Evolutionary conservation across 1,140 invertebrate species (phyloP), one percentile per base, ranked within the genome.

Genomic region (Ceratosolen solmsi): DNA sequence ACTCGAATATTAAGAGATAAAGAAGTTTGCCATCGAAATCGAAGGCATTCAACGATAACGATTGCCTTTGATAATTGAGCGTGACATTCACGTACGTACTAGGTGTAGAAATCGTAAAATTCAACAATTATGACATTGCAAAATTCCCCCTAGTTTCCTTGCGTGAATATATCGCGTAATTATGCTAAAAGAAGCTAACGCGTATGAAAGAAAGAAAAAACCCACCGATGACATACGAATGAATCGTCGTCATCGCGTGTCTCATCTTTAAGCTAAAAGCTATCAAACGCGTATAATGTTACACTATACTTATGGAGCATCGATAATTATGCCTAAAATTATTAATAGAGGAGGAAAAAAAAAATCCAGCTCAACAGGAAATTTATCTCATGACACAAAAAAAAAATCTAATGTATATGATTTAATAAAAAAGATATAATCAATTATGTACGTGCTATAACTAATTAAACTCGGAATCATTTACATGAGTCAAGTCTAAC

Each of bases 341-440:
- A 60, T 38, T 8, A n/a, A n/a, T n/a, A n/a, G n/a, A n/a, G n/a
- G n/a, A n/a, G n/a, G n/a, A n/a, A n/a, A n/a, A 15, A 4, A 38
- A 25, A 27, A 68, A n/a, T 38, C 63, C 15, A 38, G 8, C 36
- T 68, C 9, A 15, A 41, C n/a, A 27, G 74, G 56, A 77, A 65
- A 77, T 46, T 49, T 49, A 49, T 25, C n/a, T 30, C 8, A 38
- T 77, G 58, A 77, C 74, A 41, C 36, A 65, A 0, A 30, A 65
- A 0, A 30, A 49, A 65, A 49, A n/a, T 65, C 36, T 5, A 41
- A 25, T 11, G 13, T 1, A 20, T 49, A 30, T 71, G 70, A 71
- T 49, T 49, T 49, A 46, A 49, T 71, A 71, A 15, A 27, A 49
- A 65, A 65, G 27, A 68, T n/a, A 68, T 17, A 38, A 68, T 20